Percentiles rank a stretch among this genome's conserved stretches.
These are phyloP conservation scores for Dasypolia templi DNA, from an alignment of 2,888 invertebrate species.

Conservation along the genomic window DNA sequence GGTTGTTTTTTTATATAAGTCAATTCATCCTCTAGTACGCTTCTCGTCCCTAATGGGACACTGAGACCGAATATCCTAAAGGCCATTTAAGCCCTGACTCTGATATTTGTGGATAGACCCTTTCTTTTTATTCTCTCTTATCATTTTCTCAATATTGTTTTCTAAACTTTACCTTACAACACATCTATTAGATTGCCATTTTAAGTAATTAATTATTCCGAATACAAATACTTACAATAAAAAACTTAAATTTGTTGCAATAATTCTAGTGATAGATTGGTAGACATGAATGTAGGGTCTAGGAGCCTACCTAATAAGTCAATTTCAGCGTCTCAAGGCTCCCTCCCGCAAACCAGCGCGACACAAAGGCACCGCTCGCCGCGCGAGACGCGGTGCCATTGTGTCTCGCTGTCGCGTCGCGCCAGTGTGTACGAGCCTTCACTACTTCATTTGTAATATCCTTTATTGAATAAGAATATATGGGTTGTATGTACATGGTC, in stretches of 20 bases:
- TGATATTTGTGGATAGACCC: background rate
- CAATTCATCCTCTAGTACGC: background rate
- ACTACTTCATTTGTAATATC: no score
- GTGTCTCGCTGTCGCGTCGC: no score
- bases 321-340: no score
- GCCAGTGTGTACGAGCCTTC: no score
- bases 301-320: slow-evolving; percentile 20
- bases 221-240: background rate
- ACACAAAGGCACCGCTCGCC: no score
- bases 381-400: no score
- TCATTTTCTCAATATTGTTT: slow-evolving; percentile 15
- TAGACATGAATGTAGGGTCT: slow-evolving; percentile 17
- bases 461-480: background rate
- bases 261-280: slow-evolving; percentile 20
- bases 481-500: slow-evolving; percentile 14
- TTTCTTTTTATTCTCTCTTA: background rate
- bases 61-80: background rate
- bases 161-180: slow-evolving; percentile 19
- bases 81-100: background rate
- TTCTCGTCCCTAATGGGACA: background rate
- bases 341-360: no score
- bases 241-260: slow-evolving; percentile 9
- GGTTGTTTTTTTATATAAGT: background rate
- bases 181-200: background rate
- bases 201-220: slow-evolving; percentile 1